Evolutionary conservation across 2,888 invertebrate species (phyloP).

Genomic region (Schizotus pectinicornis): DNA sequence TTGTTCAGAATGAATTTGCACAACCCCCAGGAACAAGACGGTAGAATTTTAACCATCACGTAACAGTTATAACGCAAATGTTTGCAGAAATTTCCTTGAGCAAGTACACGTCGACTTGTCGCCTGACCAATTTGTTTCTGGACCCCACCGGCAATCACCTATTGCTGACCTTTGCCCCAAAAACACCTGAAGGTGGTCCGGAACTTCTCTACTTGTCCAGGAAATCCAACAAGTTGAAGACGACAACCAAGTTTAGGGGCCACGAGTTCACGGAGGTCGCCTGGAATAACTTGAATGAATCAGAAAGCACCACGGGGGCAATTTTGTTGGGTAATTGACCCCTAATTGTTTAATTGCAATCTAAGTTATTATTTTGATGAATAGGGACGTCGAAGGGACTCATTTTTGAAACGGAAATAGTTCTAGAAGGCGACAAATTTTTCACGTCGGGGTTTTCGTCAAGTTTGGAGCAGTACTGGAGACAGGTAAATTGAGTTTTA

Average conservation of each 20-base stretch:
- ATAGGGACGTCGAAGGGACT: slow-evolving; percentile 86
- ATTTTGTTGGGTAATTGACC: slow-evolving; percentile 72
- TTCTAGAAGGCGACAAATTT: slow-evolving; percentile 80
- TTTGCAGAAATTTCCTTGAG: slow-evolving; percentile 75
- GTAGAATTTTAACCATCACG: slow-evolving; percentile 58
- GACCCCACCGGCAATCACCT: slow-evolving; percentile 89
- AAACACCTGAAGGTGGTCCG: slow-evolving; percentile 62
- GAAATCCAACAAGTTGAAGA: slow-evolving; percentile 76
- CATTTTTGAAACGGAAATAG: slow-evolving; percentile 89
- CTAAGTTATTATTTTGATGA: not conserved
- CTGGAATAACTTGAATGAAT: slow-evolving; percentile 81
- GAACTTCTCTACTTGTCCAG: slow-evolving; percentile 84
- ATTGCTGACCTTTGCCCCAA: slow-evolving; percentile 74
- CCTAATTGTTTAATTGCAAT: not conserved
- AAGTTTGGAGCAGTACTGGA: slow-evolving; percentile 75
- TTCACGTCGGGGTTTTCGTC: slow-evolving; percentile 75
- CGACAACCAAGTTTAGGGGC: slow-evolving; percentile 68
- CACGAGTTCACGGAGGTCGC: slow-evolving; percentile 91
- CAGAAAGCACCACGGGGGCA: slow-evolving; percentile 75
- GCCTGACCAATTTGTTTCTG: slow-evolving; percentile 73
- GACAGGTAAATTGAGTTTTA: slow-evolving; percentile 68
- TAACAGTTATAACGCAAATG: slow-evolving; percentile 11
- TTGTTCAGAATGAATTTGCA: slow-evolving; percentile 82
- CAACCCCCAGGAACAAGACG: slow-evolving; percentile 78
- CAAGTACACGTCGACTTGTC: slow-evolving; percentile 67